Percentiles rank a stretch among this genome's conserved stretches.
These are phyloP conservation scores for Sphecodes monilicornis DNA, from an alignment of 2,888 invertebrate genomes.

Conservation along the genomic window DNA sequence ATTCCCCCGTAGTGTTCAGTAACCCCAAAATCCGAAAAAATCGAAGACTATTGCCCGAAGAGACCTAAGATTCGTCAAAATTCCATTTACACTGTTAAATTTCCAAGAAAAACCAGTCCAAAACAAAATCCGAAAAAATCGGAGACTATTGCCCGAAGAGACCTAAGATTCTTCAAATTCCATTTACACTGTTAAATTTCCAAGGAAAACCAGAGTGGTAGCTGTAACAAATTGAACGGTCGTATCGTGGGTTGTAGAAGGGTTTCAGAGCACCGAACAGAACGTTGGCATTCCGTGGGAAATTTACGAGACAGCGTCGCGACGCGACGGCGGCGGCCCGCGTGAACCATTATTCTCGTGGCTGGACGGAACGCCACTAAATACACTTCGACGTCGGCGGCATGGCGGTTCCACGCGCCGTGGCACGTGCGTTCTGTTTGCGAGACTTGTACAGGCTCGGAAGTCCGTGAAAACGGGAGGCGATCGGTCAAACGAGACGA, in stretches of 20 bases:
- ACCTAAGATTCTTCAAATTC: no score
- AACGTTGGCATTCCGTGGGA: background rate
- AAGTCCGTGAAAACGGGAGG: background rate
- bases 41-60: background rate
- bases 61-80: background rate
- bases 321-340: constrained; percentile 12
- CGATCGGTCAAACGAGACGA: background rate
- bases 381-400: constrained; percentile 55
- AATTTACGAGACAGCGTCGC: constrained; percentile 23
- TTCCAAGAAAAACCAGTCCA: no score
- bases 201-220: no score
- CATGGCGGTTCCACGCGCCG: constrained; percentile 1
- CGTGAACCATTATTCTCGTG: constrained; percentile 57
- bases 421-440: background rate
- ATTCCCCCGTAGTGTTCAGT: background rate
- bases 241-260: background rate
- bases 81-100: no score
- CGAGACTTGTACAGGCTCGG: background rate
- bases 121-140: no score
- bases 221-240: constrained; percentile 11
- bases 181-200: no score
- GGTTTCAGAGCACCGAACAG: background rate
- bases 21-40: background rate
- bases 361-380: constrained; percentile 45
- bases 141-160: no score